phyloP scores from a whole-genome alignment of 2,888 invertebrate species.

The Buathra laborator region DNA sequence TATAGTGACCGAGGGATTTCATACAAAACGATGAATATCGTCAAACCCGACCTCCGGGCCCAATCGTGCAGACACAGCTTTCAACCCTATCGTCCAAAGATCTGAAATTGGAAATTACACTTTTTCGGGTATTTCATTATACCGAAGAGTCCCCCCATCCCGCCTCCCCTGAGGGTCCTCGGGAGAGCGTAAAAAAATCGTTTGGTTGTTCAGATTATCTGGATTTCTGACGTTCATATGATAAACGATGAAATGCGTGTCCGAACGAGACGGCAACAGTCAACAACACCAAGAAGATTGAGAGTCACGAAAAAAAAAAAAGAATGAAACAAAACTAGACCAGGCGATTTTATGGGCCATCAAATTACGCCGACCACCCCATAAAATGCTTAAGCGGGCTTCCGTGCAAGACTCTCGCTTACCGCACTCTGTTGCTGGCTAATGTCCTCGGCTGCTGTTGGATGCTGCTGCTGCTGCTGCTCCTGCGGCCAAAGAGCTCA shows the following conservation, averaged over 20 bases:
- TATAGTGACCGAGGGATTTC: conserved; percentile 25
- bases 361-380: conserved; percentile 85
- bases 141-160: neutral
- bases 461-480: neutral
- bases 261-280: conserved; percentile 13
- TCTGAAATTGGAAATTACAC: conserved; percentile 50
- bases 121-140: conserved; percentile 10
- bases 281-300: conserved; percentile 43
- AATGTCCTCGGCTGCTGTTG: conserved; percentile 75
- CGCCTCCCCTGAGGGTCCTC: no score
- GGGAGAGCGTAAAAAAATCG: neutral
- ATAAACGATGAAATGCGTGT: conserved; percentile 18
- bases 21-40: conserved; percentile 45
- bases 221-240: conserved; percentile 8
- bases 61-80: neutral
- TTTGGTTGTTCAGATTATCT: neutral
- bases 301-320: conserved; percentile 48
- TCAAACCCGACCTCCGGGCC: neutral
- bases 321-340: conserved; percentile 81
- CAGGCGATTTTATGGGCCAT: conserved; percentile 85
- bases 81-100: conserved; percentile 19
- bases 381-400: conserved; percentile 85
- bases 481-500: conserved; percentile 37
- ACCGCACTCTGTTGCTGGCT: conserved; percentile 70
- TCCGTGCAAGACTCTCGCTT: conserved; percentile 81